phyloP scores from a whole-genome alignment of 2,888 invertebrate species.

The Octonoba sinensis region DNA sequence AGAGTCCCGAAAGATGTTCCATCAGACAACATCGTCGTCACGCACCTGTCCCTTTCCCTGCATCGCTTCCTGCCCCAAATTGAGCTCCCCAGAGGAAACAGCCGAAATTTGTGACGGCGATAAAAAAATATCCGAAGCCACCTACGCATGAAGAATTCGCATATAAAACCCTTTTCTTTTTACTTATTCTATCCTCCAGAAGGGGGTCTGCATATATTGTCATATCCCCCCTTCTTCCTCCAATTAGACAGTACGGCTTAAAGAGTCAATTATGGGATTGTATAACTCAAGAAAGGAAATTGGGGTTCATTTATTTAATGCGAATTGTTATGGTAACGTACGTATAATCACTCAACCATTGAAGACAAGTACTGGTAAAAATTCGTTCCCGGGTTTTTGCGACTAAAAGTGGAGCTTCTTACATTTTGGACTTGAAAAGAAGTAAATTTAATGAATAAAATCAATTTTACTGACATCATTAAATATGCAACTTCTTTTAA shows the following conservation, averaged over 20 bases:
- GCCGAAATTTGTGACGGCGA: constrained; percentile 30
- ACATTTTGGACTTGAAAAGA: too few species aligned
- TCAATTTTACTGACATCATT: too few species aligned
- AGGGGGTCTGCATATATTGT: constrained; percentile 13
- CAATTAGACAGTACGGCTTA: constrained; percentile 11
- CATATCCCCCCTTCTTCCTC: background rate
- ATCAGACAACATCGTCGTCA: background rate
- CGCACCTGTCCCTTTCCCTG: constrained; percentile 30
- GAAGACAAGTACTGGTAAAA: too few species aligned
- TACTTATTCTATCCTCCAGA: background rate
- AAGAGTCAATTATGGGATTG: too few species aligned
- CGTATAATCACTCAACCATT: too few species aligned
- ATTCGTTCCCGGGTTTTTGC: too few species aligned
- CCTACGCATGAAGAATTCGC: constrained; percentile 59
- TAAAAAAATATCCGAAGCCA: constrained; percentile 39
- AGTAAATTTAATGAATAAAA: too few species aligned
- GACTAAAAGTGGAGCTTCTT: too few species aligned
- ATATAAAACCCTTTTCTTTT: constrained; percentile 25
- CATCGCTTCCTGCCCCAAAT: constrained; percentile 39
- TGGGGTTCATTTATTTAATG: too few species aligned
- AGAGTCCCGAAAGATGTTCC: too few species aligned
- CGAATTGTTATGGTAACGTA: background rate
- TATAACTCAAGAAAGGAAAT: too few species aligned
- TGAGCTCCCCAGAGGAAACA: constrained; percentile 48
- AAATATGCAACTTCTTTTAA: too few species aligned